These are phyloP conservation scores for Calliopsis andreniformis DNA, from an alignment of 1,140 invertebrate genomes.

Conservation along the genomic window DNA sequence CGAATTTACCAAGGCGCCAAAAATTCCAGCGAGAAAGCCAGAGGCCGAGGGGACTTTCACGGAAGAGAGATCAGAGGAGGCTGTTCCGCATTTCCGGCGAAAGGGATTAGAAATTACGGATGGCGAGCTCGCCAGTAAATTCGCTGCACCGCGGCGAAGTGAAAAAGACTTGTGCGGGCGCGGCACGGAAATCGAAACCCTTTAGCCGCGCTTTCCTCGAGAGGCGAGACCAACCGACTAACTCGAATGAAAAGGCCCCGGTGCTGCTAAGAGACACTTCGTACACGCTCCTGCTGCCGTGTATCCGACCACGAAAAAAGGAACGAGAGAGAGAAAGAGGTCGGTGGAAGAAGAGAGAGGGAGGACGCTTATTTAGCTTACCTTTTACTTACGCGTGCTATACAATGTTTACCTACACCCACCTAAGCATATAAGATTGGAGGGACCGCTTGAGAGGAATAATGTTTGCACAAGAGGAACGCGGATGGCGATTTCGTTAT, in stretches of 20 bases:
- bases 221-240: conserved; percentile 55
- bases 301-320: conserved; percentile 46
- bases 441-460: conserved; percentile 66
- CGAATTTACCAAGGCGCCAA: no score
- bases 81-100: conserved; percentile 1
- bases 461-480: conserved; percentile 64
- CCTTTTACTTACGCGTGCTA: conserved; percentile 73
- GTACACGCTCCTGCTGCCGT: conserved; percentile 51
- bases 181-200: conserved; percentile 49
- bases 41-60: not conserved
- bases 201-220: conserved; percentile 49
- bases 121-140: not conserved
- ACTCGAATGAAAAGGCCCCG: conserved; percentile 58
- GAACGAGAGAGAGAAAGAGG: conserved; percentile 12
- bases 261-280: conserved; percentile 58
- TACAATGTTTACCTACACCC: conserved; percentile 78
- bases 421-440: conserved; percentile 72
- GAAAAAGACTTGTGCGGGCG: conserved; percentile 31
- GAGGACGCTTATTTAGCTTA: conserved; percentile 74
- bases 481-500: conserved; percentile 62
- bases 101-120: conserved; percentile 37
- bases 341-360: conserved; percentile 1
- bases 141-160: not conserved
- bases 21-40: no score
- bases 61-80: not conserved